These are phyloP conservation scores for Pachymerium ferrugineum DNA, from an alignment of 2,888 invertebrate genomes.

Conservation along the genomic window DNA sequence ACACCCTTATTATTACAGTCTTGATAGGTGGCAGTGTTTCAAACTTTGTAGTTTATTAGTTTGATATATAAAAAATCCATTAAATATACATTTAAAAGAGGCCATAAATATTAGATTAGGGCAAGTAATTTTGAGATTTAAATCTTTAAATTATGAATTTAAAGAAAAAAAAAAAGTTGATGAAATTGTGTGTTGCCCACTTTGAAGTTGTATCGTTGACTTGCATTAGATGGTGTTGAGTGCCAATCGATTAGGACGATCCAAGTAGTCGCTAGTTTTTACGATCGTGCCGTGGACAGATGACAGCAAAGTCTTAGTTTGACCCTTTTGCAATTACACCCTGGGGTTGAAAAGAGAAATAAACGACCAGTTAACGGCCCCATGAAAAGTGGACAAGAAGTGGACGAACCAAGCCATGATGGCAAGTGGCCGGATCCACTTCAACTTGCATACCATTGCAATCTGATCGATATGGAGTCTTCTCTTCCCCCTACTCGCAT, in stretches of 20 bases:
- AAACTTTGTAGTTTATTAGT: background rate
- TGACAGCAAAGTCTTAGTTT: constrained; percentile 10
- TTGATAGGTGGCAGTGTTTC: too few species aligned
- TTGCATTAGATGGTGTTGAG: background rate
- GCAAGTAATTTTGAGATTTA: background rate
- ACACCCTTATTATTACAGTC: too few species aligned
- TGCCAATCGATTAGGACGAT: constrained; percentile 11
- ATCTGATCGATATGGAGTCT: constrained; percentile 3
- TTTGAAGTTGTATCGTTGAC: constrained; percentile 12
- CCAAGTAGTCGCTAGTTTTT: constrained; percentile 18
- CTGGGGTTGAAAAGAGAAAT: constrained; percentile 18
- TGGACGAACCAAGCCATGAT: constrained; percentile 13
- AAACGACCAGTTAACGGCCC: constrained; percentile 18
- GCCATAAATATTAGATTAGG: background rate
- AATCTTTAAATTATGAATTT: background rate
- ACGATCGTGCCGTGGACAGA: constrained; percentile 18
- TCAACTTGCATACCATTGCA: constrained; percentile 4
- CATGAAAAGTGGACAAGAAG: constrained; percentile 15
- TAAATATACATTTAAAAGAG: background rate
- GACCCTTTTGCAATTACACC: constrained; percentile 21
- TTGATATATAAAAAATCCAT: background rate
- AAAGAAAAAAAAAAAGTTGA: too few species aligned
- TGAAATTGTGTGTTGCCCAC: too few species aligned
- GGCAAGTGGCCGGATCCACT: background rate
- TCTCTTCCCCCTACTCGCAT: too few species aligned